These are phyloP conservation scores for Lophura nycthemera DNA, from an alignment of 2,113 vertebrate genomes.

Conservation along the genomic window DNA sequence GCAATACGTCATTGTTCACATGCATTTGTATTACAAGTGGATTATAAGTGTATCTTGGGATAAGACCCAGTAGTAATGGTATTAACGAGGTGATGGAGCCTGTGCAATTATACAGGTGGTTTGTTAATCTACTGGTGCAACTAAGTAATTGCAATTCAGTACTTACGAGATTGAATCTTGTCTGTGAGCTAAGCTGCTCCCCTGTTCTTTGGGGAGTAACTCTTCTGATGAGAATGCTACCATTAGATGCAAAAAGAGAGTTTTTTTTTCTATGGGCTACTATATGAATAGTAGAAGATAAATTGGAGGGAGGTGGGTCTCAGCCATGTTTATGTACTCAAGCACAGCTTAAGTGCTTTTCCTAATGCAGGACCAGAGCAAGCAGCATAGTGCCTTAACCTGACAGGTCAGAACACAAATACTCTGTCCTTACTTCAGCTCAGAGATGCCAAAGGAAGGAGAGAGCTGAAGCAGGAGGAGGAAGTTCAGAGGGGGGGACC, in stretches of 20 bases:
- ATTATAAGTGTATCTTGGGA: neutral
- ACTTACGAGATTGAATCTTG: neutral
- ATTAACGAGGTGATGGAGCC: neutral
- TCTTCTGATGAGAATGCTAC: neutral
- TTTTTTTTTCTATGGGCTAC: neutral
- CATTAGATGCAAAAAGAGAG: neutral
- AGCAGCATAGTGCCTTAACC: neutral
- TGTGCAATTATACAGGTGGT: neutral
- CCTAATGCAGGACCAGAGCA: neutral
- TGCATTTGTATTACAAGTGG: neutral
- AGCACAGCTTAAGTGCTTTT: neutral
- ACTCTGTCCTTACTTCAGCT: neutral
- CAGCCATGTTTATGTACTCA: too few relatives aligned
- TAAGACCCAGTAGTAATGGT: neutral
- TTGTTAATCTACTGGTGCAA: neutral
- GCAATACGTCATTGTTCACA: neutral
- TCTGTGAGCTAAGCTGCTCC: neutral
- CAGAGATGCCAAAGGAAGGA: neutral
- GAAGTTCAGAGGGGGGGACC: neutral
- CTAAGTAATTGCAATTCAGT: neutral
- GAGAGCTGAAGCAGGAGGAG: neutral
- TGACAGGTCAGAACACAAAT: neutral
- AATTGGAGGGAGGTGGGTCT: neutral
- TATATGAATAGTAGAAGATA: too few relatives aligned
- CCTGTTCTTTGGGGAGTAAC: neutral